phyloP scores from a whole-genome alignment of 2,113 vertebrate genomes.

The Pimephales promelas region DNA sequence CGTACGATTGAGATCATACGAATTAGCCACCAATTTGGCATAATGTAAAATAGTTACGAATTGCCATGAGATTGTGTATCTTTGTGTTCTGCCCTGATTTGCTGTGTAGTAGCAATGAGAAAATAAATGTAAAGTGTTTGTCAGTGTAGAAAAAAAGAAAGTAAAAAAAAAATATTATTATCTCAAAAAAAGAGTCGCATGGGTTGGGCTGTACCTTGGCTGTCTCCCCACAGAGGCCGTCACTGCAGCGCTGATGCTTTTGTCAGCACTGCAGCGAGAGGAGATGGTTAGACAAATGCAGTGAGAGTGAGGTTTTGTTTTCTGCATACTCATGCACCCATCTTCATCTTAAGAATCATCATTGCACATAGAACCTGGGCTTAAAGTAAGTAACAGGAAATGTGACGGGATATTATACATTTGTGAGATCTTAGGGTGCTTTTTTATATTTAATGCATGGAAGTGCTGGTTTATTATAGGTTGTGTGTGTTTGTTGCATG shows the following conservation, averaged over 20 bases:
- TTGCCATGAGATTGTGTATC: slow-evolving; percentile 56
- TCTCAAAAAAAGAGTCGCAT: slow-evolving; percentile 62
- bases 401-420: not conserved
- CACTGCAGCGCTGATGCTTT: slow-evolving; percentile 77
- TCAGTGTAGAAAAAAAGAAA: slow-evolving; percentile 36
- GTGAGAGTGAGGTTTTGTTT: slow-evolving; percentile 11
- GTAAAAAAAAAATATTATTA: slow-evolving; percentile 56
- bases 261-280: slow-evolving; percentile 55
- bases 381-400: not conserved
- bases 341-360: not conserved
- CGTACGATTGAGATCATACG: too few species aligned
- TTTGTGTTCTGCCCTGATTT: slow-evolving; percentile 43
- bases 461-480: not conserved
- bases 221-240: slow-evolving; percentile 52
- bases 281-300: slow-evolving; percentile 25
- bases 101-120: slow-evolving; percentile 54
- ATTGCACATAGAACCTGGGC: not conserved
- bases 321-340: slow-evolving; percentile 33
- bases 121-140: slow-evolving; percentile 12
- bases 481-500: slow-evolving; percentile 35
- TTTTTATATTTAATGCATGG: slow-evolving; percentile 35
- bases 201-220: slow-evolving; percentile 70
- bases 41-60: too few species aligned
- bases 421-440: not conserved
- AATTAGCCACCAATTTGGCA: too few species aligned